A percentile compares a stretch with the other conserved stretches of the same genome.
phyloP scores from a whole-genome alignment of 2,888 invertebrate genomes.

The Watsonalla binaria region DNA sequence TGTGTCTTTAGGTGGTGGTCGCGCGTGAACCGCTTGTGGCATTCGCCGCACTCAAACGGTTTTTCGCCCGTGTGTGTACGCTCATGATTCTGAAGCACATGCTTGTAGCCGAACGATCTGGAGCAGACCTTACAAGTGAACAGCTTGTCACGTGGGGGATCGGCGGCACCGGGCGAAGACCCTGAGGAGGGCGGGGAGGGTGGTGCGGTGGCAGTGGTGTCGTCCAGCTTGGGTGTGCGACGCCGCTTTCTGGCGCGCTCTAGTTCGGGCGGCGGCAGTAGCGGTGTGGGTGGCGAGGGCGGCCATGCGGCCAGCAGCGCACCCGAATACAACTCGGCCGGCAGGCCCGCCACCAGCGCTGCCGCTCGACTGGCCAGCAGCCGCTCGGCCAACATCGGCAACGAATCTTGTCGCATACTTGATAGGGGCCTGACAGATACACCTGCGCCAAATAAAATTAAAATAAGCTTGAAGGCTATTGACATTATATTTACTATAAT shows the following conservation, averaged over 20 bases:
- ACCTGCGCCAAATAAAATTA: constrained; percentile 40
- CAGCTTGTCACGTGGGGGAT: constrained; percentile 85
- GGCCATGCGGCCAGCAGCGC: constrained; percentile 79
- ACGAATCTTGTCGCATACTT: constrained; percentile 70
- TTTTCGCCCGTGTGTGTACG: constrained; percentile 97
- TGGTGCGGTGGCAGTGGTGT: constrained; percentile 46
- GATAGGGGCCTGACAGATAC: constrained; percentile 73
- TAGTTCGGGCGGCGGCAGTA: constrained; percentile 67
- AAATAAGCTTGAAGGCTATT: not conserved
- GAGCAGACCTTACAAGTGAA: constrained; percentile 94
- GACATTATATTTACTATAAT: too few relatives aligned
- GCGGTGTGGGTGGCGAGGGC: constrained; percentile 77
- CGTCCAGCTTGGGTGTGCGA: constrained; percentile 69
- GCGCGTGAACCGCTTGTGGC: constrained; percentile 94
- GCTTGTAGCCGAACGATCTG: constrained; percentile 95
- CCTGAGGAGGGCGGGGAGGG: constrained; percentile 71
- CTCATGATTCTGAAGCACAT: constrained; percentile 95
- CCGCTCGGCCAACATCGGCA: constrained; percentile 72
- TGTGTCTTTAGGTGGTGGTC: constrained; percentile 97
- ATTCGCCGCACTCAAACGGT: constrained; percentile 94
- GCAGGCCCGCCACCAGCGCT: constrained; percentile 76
- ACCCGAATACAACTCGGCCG: constrained; percentile 81
- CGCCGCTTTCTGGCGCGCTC: constrained; percentile 70
- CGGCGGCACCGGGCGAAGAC: constrained; percentile 70
- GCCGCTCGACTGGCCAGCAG: constrained; percentile 76